Conservation (phyloP, 1,140 invertebrate species). For the Linepithema humile region DNA sequence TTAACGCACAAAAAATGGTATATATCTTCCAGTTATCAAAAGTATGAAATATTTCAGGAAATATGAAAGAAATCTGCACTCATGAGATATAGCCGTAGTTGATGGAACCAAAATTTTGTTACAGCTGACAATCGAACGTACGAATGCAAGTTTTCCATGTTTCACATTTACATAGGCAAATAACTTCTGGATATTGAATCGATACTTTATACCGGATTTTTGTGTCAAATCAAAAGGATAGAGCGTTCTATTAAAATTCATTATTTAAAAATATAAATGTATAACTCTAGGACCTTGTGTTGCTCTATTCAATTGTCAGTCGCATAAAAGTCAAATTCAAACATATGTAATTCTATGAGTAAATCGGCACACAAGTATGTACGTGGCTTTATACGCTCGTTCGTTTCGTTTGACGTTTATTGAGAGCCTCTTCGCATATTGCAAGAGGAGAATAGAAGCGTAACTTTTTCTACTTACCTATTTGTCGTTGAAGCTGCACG, state of each 20-base stretch:
- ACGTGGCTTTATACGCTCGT: background rate
- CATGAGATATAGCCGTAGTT: background rate
- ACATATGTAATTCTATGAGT: background rate
- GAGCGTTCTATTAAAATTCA: background rate
- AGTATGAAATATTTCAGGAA: background rate
- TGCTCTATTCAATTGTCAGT: background rate
- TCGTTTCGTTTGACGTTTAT: constrained; percentile 32
- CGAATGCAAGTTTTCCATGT: background rate
- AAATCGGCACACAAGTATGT: constrained; percentile 7
- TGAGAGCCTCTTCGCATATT: constrained; percentile 17
- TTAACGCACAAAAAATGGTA: background rate
- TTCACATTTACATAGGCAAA: background rate
- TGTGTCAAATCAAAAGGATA: background rate
- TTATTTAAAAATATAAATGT: background rate
- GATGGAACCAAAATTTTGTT: background rate
- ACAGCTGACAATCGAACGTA: background rate
- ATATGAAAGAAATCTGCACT: background rate
- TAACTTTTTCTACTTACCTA: constrained; percentile 32
- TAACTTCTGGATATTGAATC: background rate
- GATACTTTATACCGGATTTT: background rate
- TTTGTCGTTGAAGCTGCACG: background rate
- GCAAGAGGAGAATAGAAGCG: constrained; percentile 20
- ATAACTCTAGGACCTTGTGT: background rate
- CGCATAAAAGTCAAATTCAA: background rate
- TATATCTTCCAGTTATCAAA: background rate